These are phyloP conservation scores for Coelinius sp. DNA, from an alignment of 2,888 invertebrate genomes.

Conservation along the genomic window DNA sequence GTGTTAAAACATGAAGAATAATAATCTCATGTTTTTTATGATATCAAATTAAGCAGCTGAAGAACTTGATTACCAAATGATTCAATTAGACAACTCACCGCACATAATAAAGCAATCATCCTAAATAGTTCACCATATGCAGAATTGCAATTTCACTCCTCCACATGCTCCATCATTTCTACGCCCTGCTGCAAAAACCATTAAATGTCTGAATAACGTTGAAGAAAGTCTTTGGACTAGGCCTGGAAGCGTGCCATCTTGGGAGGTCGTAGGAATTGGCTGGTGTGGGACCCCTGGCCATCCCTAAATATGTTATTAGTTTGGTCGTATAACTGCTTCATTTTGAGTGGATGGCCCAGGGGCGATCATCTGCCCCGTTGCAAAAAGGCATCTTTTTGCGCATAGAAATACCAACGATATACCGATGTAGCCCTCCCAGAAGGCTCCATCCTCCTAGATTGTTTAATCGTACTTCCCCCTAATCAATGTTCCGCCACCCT, in stretches of 20 bases:
- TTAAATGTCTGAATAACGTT: neutral
- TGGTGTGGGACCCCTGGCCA: conserved; percentile 56
- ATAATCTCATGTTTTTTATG: no score
- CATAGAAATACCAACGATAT: conserved; percentile 46
- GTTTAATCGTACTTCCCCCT: conserved; percentile 68
- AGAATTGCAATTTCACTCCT: conserved; percentile 6
- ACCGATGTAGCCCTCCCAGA: conserved; percentile 65
- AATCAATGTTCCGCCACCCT: conserved; percentile 67
- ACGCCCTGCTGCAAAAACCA: neutral
- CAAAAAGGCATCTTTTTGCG: conserved; percentile 41
- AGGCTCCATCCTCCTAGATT: conserved; percentile 68
- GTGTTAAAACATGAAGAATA: no score
- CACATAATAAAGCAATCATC: conserved; percentile 49
- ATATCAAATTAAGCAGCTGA: no score
- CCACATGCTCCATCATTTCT: conserved; percentile 8
- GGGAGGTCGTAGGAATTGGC: conserved; percentile 67
- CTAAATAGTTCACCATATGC: conserved; percentile 34
- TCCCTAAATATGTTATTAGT: conserved; percentile 71
- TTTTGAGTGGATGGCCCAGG: conserved; percentile 67
- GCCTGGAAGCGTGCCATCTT: conserved; percentile 68
- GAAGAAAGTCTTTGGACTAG: conserved; percentile 45
- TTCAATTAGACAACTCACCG: conserved; percentile 45
- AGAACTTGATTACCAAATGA: neutral
- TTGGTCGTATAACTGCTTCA: conserved; percentile 71
- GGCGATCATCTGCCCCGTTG: conserved; percentile 66